A percentile compares a stretch with the other conserved stretches of the same genome.
These are phyloP conservation scores for Pararge aegeria DNA, from an alignment of 1,140 invertebrate genomes.

Conservation along the genomic window DNA sequence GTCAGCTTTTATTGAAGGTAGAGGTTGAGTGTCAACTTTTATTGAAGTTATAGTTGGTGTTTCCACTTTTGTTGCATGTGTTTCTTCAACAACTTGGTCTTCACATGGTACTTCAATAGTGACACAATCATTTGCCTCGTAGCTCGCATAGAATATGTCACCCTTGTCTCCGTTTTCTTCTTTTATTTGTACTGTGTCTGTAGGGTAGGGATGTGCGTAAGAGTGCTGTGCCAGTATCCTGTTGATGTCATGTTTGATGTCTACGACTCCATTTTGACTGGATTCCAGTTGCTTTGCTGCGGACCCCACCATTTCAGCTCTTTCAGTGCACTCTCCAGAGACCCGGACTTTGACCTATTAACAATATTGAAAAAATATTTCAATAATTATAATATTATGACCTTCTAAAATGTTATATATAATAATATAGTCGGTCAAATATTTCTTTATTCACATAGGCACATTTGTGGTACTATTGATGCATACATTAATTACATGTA, in stretches of 20 bases:
- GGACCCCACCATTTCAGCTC: constrained; percentile 87
- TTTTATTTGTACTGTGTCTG: constrained; percentile 58
- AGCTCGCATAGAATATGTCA: constrained; percentile 84
- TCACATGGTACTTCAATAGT: constrained; percentile 85
- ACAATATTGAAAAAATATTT: constrained; percentile 19
- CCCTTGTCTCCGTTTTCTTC: constrained; percentile 74
- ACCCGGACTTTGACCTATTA: constrained; percentile 55
- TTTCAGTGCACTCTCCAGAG: constrained; percentile 62
- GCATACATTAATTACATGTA: too few relatives aligned
- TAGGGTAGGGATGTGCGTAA: constrained; percentile 77
- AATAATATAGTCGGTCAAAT: too few relatives aligned
- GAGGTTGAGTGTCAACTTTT: too few relatives aligned
- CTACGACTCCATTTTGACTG: constrained; percentile 81
- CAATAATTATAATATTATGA: neutral
- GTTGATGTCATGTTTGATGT: constrained; percentile 69
- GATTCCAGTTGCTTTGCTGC: constrained; percentile 90
- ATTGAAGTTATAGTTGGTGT: too few relatives aligned
- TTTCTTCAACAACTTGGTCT: constrained; percentile 80
- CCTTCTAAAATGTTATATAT: too few relatives aligned
- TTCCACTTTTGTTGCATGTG: constrained; percentile 52
- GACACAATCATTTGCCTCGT: constrained; percentile 86
- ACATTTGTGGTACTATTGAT: too few relatives aligned
- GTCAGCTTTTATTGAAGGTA: too few relatives aligned
- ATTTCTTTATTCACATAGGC: too few relatives aligned
- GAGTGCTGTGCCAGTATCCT: constrained; percentile 76